Evolutionary conservation across 2,113 vertebrate species (phyloP).

Genomic region (Centropus unirufus): DNA sequence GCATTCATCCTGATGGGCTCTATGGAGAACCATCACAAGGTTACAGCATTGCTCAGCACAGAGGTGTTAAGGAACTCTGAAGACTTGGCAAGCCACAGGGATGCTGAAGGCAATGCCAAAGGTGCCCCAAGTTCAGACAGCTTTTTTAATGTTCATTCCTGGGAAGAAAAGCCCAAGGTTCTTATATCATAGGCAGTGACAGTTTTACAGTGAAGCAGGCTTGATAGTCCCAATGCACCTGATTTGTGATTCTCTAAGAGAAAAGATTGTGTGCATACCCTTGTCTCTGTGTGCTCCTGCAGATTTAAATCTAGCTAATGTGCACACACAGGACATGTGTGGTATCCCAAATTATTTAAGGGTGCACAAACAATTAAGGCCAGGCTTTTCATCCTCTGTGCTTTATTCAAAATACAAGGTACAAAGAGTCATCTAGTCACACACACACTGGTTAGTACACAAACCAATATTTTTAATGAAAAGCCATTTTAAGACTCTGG

Average conservation of each 20-base stretch:
- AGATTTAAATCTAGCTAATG: neutral
- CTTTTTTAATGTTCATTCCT: neutral
- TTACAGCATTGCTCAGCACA: neutral
- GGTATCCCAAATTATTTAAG: neutral
- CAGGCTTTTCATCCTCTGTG: neutral
- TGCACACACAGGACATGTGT: neutral
- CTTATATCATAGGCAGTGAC: neutral
- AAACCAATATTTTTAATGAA: neutral
- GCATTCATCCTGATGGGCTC: neutral
- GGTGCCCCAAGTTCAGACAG: conserved; percentile 13
- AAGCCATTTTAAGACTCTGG: neutral
- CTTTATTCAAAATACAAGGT: neutral
- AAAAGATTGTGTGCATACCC: neutral
- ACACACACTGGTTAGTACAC: neutral
- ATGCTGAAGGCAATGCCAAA: conserved; percentile 50
- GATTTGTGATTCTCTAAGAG: neutral
- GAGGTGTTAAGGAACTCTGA: neutral
- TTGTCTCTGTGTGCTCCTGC: neutral
- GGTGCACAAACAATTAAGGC: neutral
- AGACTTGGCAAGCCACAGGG: neutral
- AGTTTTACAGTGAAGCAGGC: neutral
- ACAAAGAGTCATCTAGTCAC: neutral
- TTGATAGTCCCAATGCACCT: neutral
- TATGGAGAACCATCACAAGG: neutral
- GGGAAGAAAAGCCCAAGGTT: conserved; percentile 15